Evolutionary conservation across 2,888 invertebrate genomes (phyloP).

Genomic region (Abscondita cerata): DNA sequence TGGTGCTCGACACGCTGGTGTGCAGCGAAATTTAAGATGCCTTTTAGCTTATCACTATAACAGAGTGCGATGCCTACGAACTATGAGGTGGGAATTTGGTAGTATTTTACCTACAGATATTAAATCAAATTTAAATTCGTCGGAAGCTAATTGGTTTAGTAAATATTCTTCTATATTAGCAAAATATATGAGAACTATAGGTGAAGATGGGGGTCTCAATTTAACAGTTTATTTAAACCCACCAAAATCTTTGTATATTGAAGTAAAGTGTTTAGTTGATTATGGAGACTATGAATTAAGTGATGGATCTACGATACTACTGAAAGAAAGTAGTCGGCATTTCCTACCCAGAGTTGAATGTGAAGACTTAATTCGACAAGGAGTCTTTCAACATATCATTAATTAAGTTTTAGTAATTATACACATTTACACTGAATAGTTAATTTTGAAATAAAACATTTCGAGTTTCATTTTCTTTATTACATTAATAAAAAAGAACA

Average conservation of each 20-base stretch:
- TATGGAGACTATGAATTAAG: slow-evolving; percentile 94
- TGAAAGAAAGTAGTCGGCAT: slow-evolving; percentile 92
- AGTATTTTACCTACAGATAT: slow-evolving; percentile 88
- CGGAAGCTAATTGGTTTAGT: slow-evolving; percentile 88
- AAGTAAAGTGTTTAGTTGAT: slow-evolving; percentile 88
- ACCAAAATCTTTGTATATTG: slow-evolving; percentile 90
- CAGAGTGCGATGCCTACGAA: slow-evolving; percentile 79
- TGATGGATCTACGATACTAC: slow-evolving; percentile 87
- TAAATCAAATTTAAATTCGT: slow-evolving; percentile 76
- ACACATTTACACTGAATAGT: too few relatives aligned
- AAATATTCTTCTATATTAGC: slow-evolving; percentile 87
- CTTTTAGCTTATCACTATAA: slow-evolving; percentile 84
- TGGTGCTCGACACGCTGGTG: slow-evolving; percentile 82
- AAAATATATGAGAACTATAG: slow-evolving; percentile 88
- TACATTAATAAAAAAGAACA: too few relatives aligned
- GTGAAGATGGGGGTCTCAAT: slow-evolving; percentile 83
- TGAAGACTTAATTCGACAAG: slow-evolving; percentile 89
- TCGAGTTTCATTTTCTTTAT: too few relatives aligned
- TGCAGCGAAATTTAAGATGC: slow-evolving; percentile 90
- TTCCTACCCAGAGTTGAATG: slow-evolving; percentile 87
- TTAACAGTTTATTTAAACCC: slow-evolving; percentile 87
- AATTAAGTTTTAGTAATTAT: too few relatives aligned
- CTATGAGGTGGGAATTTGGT: slow-evolving; percentile 96
- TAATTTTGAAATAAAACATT: too few relatives aligned
- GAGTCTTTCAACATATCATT: slow-evolving; percentile 80